Evolutionary conservation across 2,113 vertebrate genomes (phyloP), one percentile per base, ranked within the genome.

Genomic region (Ceyx cyanopectus): DNA sequence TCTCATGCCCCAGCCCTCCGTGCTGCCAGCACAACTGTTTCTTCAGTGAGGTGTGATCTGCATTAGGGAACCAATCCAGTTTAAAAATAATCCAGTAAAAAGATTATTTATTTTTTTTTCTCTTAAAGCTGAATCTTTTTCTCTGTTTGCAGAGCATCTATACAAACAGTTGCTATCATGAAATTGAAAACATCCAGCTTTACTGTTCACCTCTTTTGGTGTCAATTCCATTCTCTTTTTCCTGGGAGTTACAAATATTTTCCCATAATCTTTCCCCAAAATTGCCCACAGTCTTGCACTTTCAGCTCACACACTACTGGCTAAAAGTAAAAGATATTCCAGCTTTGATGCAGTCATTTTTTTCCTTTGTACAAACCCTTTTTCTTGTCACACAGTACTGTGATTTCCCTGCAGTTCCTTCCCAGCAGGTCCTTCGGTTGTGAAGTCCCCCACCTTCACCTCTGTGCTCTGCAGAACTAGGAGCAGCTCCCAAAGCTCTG

Each of bases 81-180:
- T 95, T 95, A 94, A 95, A 96, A 95, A 95, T 92, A 95, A 95
- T 95, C 93, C 79, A 85, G 70, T 78, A 82, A 87, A 94, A 95
- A 80, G 51, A 89, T 91, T 87, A 34, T 94, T 90, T 92, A 93
- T 93, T 87, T 54, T 92, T 54, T 89, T 96, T 73, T 32, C 63
- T 92, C 92, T 92, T 89, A 87, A 87, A 92, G 75, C 63, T 2
- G 67, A 91, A 91, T 73, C 6, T 0, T 91, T 94, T 89, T 58
- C 46, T 93, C 69, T 84, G 13, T 81, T 92, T 89, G 60, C 23
- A 73, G 67, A 85, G 32, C 78, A 74, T 76, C 58, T 66, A 58
- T 79, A 60, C 58, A 68, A 94, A 87, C 53, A 86, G 37, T 76
- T 76, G 34, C 37, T 62, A 30, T 89, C 79, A 85, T 73, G 56